These are phyloP conservation scores for Eupithecia insigniata DNA, from an alignment of 2,888 invertebrate genomes.

Conservation along the genomic window DNA sequence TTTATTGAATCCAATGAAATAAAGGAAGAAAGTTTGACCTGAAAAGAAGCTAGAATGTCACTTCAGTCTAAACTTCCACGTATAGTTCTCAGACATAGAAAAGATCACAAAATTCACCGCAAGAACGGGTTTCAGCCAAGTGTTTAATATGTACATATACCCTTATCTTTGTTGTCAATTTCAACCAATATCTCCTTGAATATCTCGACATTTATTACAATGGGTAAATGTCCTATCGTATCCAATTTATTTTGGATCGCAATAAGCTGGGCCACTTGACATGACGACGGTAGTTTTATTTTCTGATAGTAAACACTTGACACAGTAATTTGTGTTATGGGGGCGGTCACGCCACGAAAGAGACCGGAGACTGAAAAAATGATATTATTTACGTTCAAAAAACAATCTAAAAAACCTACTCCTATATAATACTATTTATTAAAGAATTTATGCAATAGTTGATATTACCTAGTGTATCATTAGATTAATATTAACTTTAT, in stretches of 20 bases:
- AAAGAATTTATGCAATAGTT: too few species aligned
- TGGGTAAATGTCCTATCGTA: slow-evolving; percentile 18
- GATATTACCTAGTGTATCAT: too few species aligned
- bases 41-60: neutral
- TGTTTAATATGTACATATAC: neutral
- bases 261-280: slow-evolving; percentile 24
- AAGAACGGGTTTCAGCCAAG: neutral
- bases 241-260: slow-evolving; percentile 31
- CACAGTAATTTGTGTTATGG: neutral
- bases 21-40: too few species aligned
- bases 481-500: too few species aligned
- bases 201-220: slow-evolving; percentile 21
- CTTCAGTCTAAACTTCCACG: neutral
- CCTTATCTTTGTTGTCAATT: slow-evolving; percentile 30
- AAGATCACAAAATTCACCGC: neutral
- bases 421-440: too few species aligned
- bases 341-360: neutral
- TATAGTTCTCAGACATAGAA: too few species aligned
- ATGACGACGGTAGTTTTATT: slow-evolving; percentile 15
- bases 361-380: neutral
- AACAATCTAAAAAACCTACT: too few species aligned
- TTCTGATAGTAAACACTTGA: neutral
- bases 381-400: too few species aligned
- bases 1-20: too few species aligned
- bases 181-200: too few species aligned